These are phyloP conservation scores for Cistogaster globosa DNA, from an alignment of 2,888 invertebrate genomes.

Conservation along the genomic window DNA sequence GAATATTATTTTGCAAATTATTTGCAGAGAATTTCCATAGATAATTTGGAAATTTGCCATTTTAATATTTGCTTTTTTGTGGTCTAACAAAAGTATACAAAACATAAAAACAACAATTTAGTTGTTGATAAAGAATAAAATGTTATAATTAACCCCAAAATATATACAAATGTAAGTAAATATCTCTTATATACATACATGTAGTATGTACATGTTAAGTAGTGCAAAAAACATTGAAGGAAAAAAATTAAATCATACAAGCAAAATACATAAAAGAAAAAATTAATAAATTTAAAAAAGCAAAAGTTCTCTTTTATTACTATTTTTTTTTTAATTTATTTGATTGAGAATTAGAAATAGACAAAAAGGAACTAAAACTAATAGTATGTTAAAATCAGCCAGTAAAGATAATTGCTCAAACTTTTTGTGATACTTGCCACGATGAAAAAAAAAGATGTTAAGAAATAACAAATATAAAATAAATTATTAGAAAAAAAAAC, in stretches of 20 bases:
- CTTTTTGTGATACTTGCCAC: conserved; percentile 22
- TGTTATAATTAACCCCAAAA: conserved; percentile 68
- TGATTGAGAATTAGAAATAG: conserved; percentile 60
- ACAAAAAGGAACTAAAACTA: conserved; percentile 42
- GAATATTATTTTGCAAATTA: conserved; percentile 14
- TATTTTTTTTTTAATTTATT: no score
- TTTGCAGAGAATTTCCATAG: conserved; percentile 61
- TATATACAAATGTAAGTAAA: conserved; percentile 18
- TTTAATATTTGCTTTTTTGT: conserved; percentile 38
- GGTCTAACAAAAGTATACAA: conserved; percentile 34
- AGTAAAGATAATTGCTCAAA: conserved; percentile 52
- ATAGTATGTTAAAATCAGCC: conserved; percentile 30
- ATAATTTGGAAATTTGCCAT: conserved; percentile 67
- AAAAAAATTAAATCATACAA: conserved; percentile 41
- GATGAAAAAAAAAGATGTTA: conserved; percentile 35
- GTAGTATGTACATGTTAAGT: conserved; percentile 13
- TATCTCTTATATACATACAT: no score
- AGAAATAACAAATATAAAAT: no score
- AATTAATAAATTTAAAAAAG: conserved; percentile 12
- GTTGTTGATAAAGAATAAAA: conserved; percentile 63
- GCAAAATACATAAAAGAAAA: conserved; percentile 31
- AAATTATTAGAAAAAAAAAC: conserved; percentile 30
- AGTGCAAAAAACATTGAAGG: conserved; percentile 44
- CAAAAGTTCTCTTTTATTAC: background rate
- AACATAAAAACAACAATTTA: conserved; percentile 32